These are phyloP conservation scores for Syncerus caffer DNA, from an alignment of 2,797 vertebrate genomes.

Conservation along the genomic window DNA sequence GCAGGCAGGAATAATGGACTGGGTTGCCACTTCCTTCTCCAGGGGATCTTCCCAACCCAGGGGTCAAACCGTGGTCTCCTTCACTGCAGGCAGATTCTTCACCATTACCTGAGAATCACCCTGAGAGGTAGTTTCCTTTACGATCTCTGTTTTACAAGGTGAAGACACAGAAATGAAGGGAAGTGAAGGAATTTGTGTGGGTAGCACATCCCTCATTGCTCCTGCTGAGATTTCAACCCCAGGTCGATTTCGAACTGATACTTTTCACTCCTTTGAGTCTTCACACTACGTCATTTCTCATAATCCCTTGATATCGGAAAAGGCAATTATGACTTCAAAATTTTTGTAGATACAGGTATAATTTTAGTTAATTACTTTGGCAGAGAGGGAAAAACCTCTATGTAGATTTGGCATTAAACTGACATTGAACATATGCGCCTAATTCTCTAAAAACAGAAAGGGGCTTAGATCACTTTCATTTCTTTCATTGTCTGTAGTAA, in stretches of 20 bases:
- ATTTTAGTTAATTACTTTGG: not conserved
- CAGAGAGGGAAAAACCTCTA: not conserved
- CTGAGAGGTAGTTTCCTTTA: too few species aligned
- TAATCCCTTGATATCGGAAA: not conserved
- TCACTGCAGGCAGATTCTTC: not conserved
- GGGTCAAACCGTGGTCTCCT: not conserved
- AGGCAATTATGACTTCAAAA: not conserved
- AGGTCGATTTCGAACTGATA: not conserved
- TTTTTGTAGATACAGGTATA: not conserved
- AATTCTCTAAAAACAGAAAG: not conserved
- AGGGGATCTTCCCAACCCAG: not conserved
- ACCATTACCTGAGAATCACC: not conserved
- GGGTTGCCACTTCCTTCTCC: not conserved
- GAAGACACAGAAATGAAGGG: not conserved
- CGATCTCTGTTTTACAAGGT: not conserved
- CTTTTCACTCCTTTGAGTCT: not conserved
- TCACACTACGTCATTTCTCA: not conserved
- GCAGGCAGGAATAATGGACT: not conserved
- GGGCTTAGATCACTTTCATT: not conserved
- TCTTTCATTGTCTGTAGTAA: not conserved
- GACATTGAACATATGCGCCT: not conserved
- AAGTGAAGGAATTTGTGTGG: not conserved
- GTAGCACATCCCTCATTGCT: fast-evolving
- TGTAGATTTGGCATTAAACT: not conserved
- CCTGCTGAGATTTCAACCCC: not conserved